phyloP scores from a whole-genome alignment of 1,140 invertebrate species.

The Epicauta chinensis region DNA sequence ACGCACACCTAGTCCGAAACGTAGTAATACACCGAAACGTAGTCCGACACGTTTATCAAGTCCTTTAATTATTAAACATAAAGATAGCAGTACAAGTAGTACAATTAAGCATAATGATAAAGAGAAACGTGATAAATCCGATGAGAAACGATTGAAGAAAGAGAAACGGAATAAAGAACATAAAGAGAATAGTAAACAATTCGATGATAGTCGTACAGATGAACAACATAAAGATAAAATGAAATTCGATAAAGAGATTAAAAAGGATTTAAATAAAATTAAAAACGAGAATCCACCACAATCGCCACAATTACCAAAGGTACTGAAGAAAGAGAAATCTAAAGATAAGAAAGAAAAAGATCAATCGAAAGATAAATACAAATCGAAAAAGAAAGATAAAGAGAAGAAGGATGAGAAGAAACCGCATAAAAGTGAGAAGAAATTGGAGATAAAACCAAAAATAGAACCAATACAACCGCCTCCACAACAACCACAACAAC shows the following conservation, averaged over 20 bases:
- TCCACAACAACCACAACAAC: constrained; percentile 13
- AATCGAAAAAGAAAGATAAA: constrained; percentile 22
- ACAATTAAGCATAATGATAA: constrained; percentile 26
- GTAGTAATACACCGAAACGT: constrained; percentile 41
- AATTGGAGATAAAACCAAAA: constrained; percentile 27
- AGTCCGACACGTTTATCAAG: constrained; percentile 54
- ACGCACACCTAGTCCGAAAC: constrained; percentile 31
- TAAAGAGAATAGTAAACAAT: constrained; percentile 36
- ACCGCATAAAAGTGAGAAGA: constrained; percentile 38
- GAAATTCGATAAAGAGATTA: constrained; percentile 15
- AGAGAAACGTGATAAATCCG: constrained; percentile 28
- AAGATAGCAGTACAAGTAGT: constrained; percentile 28
- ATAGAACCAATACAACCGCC: constrained; percentile 13
- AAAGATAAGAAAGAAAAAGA: constrained; percentile 33
- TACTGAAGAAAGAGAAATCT: neutral
- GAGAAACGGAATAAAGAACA: constrained; percentile 38
- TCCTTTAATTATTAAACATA: constrained; percentile 46
- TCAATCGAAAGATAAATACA: constrained; percentile 22
- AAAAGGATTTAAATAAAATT: constrained; percentile 15
- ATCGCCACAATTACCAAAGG: neutral
- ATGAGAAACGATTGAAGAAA: constrained; percentile 40
- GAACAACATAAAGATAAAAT: constrained; percentile 19
- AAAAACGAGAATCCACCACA: constrained; percentile 13
- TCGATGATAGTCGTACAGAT: constrained; percentile 14
- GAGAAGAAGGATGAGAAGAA: constrained; percentile 30